Conservation (phyloP, 2,797 vertebrate genomes). For the Brachyalestes nurse region DNA sequence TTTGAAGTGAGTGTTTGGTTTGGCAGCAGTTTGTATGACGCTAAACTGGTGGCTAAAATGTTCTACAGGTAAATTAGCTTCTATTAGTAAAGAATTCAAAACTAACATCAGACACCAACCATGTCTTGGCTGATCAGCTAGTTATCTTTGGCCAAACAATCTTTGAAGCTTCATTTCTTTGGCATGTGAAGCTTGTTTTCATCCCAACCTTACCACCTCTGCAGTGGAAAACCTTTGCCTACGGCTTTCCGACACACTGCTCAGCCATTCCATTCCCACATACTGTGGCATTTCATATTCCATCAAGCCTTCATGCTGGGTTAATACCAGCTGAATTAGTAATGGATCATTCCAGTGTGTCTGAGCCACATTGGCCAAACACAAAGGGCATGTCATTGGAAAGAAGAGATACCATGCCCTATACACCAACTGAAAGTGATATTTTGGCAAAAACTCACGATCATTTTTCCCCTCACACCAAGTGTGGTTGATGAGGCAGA, state of each 20-base stretch:
- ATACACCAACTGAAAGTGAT: not conserved
- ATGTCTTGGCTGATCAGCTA: too few species aligned
- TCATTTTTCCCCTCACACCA: not conserved
- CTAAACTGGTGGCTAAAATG: too few species aligned
- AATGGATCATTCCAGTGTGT: constrained; percentile 26
- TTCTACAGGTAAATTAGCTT: too few species aligned
- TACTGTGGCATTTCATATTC: constrained; percentile 48
- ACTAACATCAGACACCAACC: too few species aligned
- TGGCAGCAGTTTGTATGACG: too few species aligned
- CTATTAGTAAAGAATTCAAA: too few species aligned
- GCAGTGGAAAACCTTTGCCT: constrained; percentile 39
- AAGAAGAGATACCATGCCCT: not conserved
- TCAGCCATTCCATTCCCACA: constrained; percentile 43
- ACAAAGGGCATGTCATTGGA: constrained; percentile 6
- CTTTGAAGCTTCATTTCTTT: not conserved
- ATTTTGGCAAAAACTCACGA: not conserved
- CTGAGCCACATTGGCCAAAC: constrained; percentile 2
- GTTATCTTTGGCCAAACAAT: not conserved
- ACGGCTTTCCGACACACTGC: constrained; percentile 25
- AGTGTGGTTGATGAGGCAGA: too few species aligned
- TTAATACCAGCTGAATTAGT: constrained; percentile 40
- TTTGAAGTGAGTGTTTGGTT: too few species aligned
- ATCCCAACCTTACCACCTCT: constrained; percentile 18
- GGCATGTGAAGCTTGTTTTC: not conserved
- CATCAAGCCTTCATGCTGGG: constrained; percentile 32